Conservation (phyloP, 1,140 invertebrate genomes). For the Probaryconus sp. region DNA sequence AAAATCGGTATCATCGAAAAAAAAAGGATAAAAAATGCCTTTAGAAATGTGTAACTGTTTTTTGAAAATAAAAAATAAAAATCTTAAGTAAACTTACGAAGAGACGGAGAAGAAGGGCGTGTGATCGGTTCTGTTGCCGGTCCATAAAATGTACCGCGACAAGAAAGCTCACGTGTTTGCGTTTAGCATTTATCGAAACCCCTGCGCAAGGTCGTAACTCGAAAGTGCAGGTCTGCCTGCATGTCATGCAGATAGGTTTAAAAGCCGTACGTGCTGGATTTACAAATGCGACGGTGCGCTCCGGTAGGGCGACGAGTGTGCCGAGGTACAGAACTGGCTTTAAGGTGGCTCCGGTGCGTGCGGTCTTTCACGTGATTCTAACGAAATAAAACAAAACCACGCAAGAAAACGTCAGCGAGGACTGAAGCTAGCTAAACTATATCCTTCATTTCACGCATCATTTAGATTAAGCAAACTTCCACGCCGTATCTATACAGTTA, state of each 20-base stretch:
- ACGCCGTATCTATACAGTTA: conserved; percentile 31
- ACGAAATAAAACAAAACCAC: conserved; percentile 39
- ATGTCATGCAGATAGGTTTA: conserved; percentile 78
- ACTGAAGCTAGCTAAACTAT: too few relatives aligned
- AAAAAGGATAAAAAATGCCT: too few relatives aligned
- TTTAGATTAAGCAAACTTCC: conserved; percentile 40
- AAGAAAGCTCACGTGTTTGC: conserved; percentile 77
- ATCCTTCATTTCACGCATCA: conserved; percentile 39
- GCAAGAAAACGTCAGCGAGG: conserved; percentile 12
- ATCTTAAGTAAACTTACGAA: too few relatives aligned
- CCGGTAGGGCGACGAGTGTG: conserved; percentile 19
- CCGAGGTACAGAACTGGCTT: conserved; percentile 52
- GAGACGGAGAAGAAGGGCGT: conserved; percentile 5
- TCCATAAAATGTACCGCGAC: conserved; percentile 73
- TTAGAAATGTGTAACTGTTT: too few relatives aligned
- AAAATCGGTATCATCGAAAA: too few relatives aligned
- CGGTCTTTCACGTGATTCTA: conserved; percentile 41
- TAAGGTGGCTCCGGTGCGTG: conserved; percentile 54
- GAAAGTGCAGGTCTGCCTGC: conserved; percentile 72
- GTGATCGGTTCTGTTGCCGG: conserved; percentile 49
- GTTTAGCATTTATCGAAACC: conserved; percentile 78
- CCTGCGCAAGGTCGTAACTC: conserved; percentile 75
- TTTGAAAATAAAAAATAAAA: too few relatives aligned
- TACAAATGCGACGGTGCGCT: conserved; percentile 70
- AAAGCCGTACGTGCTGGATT: conserved; percentile 76